Conservation (phyloP, 2,797 vertebrate species). For the Thamnophis elegans region DNA sequence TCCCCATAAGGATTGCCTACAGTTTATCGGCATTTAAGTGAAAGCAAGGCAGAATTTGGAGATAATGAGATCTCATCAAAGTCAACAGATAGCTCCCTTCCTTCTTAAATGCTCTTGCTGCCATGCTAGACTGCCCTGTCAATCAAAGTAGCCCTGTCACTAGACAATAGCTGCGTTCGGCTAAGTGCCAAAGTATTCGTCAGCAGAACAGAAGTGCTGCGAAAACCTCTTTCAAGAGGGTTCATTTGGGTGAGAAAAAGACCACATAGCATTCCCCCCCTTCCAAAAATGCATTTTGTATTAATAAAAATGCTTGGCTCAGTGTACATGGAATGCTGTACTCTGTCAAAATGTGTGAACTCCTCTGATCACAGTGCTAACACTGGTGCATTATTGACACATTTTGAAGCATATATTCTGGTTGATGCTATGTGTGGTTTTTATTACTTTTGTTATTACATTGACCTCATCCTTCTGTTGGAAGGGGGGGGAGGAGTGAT, state of each 20-base stretch:
- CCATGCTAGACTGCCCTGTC: constrained; percentile 33
- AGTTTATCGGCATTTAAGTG: constrained; percentile 3
- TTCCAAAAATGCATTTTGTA: constrained; percentile 62
- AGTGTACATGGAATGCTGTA: constrained; percentile 56
- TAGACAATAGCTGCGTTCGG: constrained; percentile 63
- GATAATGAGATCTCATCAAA: constrained; percentile 48
- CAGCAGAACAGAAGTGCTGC: constrained; percentile 51
- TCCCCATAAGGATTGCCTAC: neutral
- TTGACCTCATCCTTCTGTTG: constrained; percentile 59
- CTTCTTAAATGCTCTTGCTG: constrained; percentile 18
- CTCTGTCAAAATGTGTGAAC: constrained; percentile 65
- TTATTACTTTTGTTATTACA: neutral
- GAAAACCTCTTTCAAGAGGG: constrained; percentile 54
- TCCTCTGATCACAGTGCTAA: constrained; percentile 58
- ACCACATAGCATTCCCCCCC: constrained; percentile 32
- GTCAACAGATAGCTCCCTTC: neutral
- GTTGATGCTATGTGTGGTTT: neutral
- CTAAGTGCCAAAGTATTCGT: constrained; percentile 56
- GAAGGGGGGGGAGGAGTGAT: constrained; percentile 15
- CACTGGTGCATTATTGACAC: constrained; percentile 62
- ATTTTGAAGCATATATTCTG: constrained; percentile 58
- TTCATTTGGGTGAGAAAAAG: constrained; percentile 51
- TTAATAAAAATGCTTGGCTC: constrained; percentile 66
- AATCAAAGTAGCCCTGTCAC: constrained; percentile 53
- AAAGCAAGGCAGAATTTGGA: neutral